Percentiles rank a stretch among this genome's conserved stretches.
Evolutionary conservation across 2,113 vertebrate species (phyloP).

Genomic region (Lynx canadensis): DNA sequence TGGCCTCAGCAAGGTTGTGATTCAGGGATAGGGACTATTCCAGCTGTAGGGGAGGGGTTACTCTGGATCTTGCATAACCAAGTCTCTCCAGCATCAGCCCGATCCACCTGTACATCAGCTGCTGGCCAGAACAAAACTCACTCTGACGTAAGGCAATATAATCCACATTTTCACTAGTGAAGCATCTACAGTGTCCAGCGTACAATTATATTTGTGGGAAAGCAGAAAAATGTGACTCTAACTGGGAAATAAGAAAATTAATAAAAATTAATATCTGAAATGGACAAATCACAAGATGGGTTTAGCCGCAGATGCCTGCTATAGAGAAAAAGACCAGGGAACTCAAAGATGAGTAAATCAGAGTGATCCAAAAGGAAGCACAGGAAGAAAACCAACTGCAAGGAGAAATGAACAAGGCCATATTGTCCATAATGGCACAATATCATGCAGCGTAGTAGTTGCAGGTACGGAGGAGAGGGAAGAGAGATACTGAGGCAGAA

Average conservation of each 20-base stretch:
- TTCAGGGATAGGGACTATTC: not conserved
- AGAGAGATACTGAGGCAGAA: not conserved
- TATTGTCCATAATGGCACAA: not conserved
- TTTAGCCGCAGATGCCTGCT: not conserved
- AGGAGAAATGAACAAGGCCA: not conserved
- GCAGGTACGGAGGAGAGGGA: not conserved
- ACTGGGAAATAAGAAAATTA: not conserved
- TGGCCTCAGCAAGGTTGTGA: not conserved
- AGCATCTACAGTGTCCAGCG: not conserved
- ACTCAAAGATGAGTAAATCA: not conserved
- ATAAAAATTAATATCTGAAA: slow-evolving; percentile 1
- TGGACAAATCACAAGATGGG: not conserved
- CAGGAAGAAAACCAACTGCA: not conserved
- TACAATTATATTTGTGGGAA: not conserved
- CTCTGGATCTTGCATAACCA: not conserved
- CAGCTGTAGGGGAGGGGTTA: not conserved
- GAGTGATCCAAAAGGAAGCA: not conserved
- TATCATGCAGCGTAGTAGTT: not conserved
- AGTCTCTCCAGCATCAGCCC: not conserved
- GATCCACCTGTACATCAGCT: not conserved
- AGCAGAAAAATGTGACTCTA: not conserved
- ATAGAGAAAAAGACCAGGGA: not conserved
- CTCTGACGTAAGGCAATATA: not conserved
- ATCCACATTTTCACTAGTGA: not conserved
- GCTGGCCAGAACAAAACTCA: not conserved